phyloP scores from a whole-genome alignment of 2,888 invertebrate species.

The Nymphalis urticae region DNA sequence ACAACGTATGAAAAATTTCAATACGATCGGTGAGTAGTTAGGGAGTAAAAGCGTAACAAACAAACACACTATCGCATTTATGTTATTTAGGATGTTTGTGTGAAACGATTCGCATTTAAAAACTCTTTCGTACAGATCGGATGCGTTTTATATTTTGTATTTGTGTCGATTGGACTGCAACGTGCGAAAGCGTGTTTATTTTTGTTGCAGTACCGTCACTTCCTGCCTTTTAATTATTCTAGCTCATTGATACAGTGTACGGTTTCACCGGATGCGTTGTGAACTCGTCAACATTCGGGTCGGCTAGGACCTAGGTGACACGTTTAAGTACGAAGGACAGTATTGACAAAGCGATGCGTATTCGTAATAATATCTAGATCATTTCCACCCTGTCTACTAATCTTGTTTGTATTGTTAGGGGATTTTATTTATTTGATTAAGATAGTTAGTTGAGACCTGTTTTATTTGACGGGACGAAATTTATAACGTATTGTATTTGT shows the following conservation, averaged over 20 bases:
- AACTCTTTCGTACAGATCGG: background rate
- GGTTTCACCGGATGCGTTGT: slow-evolving; percentile 41
- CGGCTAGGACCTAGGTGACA: slow-evolving; percentile 21
- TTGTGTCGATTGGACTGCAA: slow-evolving; percentile 3
- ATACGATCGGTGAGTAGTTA: no score
- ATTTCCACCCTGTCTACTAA: slow-evolving; percentile 11
- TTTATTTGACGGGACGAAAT: background rate
- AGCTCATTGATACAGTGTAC: slow-evolving; percentile 36
- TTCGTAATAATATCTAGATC: slow-evolving; percentile 1
- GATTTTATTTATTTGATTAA: slow-evolving; percentile 18
- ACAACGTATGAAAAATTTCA: no score
- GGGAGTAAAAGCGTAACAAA: no score
- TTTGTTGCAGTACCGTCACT: slow-evolving; percentile 25
- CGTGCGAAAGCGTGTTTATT: slow-evolving; percentile 25
- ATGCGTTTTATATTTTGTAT: background rate
- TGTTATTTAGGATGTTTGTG: no score
- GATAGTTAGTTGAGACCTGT: background rate
- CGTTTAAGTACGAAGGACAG: slow-evolving; percentile 13
- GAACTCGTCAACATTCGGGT: slow-evolving; percentile 33
- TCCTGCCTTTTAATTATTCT: slow-evolving; percentile 40
- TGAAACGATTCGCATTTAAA: no score
- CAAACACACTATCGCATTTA: no score
- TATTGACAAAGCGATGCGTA: background rate
- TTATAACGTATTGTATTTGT: background rate
- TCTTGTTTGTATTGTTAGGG: slow-evolving; percentile 17